phyloP scores from a whole-genome alignment of 2,113 vertebrate genomes.

The Garra rufa region DNA sequence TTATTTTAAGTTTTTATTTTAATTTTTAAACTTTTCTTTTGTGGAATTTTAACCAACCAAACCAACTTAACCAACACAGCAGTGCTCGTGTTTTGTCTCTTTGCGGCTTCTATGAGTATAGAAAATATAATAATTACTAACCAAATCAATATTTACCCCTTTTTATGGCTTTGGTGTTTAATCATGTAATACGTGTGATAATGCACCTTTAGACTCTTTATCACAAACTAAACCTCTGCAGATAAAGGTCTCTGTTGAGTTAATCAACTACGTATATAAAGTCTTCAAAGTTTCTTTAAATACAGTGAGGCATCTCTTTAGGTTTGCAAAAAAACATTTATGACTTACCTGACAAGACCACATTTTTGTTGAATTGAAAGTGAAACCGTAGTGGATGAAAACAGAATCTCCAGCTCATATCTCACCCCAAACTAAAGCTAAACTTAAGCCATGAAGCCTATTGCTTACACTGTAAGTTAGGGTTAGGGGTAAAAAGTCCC shows the following conservation, averaged over 20 bases:
- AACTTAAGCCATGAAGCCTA: no score
- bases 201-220: not conserved
- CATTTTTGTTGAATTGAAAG: not conserved
- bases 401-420: no score
- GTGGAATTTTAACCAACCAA: no score
- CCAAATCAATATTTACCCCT: not conserved
- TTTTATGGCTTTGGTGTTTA: not conserved
- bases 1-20: not conserved
- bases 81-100: not conserved
- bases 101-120: not conserved
- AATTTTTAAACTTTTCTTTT: not conserved
- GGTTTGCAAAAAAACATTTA: not conserved
- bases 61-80: no score
- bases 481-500: no score
- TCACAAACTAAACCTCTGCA: not conserved
- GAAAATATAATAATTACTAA: not conserved
- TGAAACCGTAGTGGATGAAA: not conserved
- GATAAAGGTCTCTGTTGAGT: not conserved
- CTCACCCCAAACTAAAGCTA: no score
- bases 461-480: no score
- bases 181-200: not conserved
- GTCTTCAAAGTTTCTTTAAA: no score
- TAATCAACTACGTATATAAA: not conserved
- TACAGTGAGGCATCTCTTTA: no score
- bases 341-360: not conserved